These are phyloP conservation scores for Reticulitermes speratus DNA, from an alignment of 1,140 invertebrate species.

Conservation along the genomic window DNA sequence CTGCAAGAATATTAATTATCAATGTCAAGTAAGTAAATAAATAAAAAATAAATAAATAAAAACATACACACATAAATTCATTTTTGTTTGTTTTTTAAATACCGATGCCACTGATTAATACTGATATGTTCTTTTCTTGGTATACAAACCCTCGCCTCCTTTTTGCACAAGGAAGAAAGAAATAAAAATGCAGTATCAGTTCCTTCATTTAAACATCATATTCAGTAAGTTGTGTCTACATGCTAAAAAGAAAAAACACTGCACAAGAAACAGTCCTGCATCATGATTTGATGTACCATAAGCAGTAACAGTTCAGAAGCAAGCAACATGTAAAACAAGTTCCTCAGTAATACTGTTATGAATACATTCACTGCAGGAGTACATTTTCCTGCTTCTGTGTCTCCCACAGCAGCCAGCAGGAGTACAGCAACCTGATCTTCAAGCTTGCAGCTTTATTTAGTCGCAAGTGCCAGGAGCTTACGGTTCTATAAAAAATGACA, in stretches of 20 bases:
- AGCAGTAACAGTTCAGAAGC: too few relatives aligned
- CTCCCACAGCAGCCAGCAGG: too few relatives aligned
- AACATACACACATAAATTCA: not conserved
- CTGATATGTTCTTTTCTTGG: constrained; percentile 32
- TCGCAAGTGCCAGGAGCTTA: too few relatives aligned
- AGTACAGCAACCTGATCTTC: too few relatives aligned
- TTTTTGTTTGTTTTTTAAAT: constrained; percentile 1
- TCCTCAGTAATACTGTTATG: too few relatives aligned
- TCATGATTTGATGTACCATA: too few relatives aligned
- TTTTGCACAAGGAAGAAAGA: constrained; percentile 26
- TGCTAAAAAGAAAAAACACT: not conserved
- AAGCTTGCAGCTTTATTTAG: too few relatives aligned
- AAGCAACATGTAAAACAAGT: too few relatives aligned
- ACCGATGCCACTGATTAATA: constrained; percentile 21
- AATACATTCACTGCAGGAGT: too few relatives aligned
- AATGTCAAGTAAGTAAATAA: constrained; percentile 22
- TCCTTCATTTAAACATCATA: not conserved
- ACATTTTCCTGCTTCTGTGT: too few relatives aligned
- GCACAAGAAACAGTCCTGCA: not conserved
- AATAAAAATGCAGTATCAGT: constrained; percentile 24
- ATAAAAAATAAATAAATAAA: not conserved
- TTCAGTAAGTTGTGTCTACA: not conserved
- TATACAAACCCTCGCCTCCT: constrained; percentile 32
- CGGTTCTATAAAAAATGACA: too few relatives aligned
- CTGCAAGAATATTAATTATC: constrained; percentile 27